These are phyloP conservation scores for Ceyx cyanopectus DNA, from an alignment of 2,113 vertebrate genomes.

Conservation along the genomic window DNA sequence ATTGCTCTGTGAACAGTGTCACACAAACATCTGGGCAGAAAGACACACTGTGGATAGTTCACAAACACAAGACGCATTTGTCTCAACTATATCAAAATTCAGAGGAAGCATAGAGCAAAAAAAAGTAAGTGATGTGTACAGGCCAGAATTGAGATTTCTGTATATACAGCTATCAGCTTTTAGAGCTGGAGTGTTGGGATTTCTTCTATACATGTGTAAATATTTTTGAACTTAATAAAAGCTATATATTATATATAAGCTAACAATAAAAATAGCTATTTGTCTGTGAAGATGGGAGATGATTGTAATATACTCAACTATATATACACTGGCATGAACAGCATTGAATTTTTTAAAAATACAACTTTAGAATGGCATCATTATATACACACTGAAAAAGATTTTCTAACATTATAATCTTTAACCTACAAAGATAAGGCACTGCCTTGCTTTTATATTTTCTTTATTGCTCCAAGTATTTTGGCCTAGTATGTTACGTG, in stretches of 20 bases:
- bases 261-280: neutral
- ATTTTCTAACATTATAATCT: neutral
- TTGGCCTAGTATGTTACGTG: neutral
- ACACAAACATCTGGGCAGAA: conserved; percentile 42
- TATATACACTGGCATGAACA: neutral
- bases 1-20: conserved; percentile 2
- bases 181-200: neutral
- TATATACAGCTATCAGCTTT: neutral
- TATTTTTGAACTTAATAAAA: neutral
- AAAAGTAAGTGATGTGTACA: neutral
- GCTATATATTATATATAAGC: too few species aligned
- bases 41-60: neutral
- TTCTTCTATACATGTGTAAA: neutral
- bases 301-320: neutral
- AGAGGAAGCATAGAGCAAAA: neutral
- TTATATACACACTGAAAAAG: neutral
- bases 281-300: neutral
- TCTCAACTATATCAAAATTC: neutral
- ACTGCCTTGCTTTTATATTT: neutral
- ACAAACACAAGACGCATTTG: conserved; percentile 36
- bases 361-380: neutral
- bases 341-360: neutral
- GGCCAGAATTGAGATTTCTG: neutral
- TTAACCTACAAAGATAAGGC: neutral
- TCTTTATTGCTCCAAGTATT: neutral